Percentiles rank a stretch among this genome's conserved stretches.
phyloP scores from a whole-genome alignment of 2,888 invertebrate genomes.

The Hirtodrosophila trivittata region DNA sequence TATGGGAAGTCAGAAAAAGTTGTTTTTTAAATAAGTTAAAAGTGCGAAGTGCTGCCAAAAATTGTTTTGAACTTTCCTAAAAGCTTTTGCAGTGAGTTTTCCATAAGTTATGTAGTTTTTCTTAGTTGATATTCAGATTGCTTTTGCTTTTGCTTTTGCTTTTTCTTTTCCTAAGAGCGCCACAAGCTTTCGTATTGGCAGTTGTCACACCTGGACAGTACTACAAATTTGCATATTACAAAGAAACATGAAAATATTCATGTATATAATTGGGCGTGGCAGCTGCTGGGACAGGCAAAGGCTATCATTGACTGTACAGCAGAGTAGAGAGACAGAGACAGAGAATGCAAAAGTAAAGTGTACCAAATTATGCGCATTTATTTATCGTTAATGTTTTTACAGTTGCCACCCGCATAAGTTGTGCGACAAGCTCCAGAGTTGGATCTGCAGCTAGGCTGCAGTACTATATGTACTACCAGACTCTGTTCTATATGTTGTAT shows the following conservation, averaged over 20 bases:
- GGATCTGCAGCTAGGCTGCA: background rate
- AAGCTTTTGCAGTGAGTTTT: slow-evolving; percentile 16
- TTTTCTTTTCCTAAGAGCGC: no score
- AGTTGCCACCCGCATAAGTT: slow-evolving; percentile 58
- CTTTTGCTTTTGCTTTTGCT: no score
- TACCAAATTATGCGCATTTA: slow-evolving; percentile 75
- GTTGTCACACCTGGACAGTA: slow-evolving; percentile 55
- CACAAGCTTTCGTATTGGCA: no score
- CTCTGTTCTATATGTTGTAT: slow-evolving; percentile 10
- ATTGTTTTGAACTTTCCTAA: no score
- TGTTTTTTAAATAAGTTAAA: no score
- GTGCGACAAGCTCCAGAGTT: slow-evolving; percentile 20
- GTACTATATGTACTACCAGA: slow-evolving; percentile 5
- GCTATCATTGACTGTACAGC: slow-evolving; percentile 36
- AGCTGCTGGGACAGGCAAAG: background rate
- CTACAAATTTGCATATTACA: slow-evolving; percentile 48
- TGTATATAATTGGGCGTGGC: slow-evolving; percentile 61
- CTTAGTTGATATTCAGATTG: no score
- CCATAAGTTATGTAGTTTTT: background rate
- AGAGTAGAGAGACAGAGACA: background rate
- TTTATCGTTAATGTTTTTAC: slow-evolving; percentile 54
- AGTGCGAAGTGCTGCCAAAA: slow-evolving; percentile 32
- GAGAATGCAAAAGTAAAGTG: slow-evolving; percentile 60
- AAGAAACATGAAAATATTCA: slow-evolving; percentile 51
- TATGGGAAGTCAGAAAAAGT: no score